Evolutionary conservation across 2,113 vertebrate genomes (phyloP).

Genomic region (Lampris megalopsis): DNA sequence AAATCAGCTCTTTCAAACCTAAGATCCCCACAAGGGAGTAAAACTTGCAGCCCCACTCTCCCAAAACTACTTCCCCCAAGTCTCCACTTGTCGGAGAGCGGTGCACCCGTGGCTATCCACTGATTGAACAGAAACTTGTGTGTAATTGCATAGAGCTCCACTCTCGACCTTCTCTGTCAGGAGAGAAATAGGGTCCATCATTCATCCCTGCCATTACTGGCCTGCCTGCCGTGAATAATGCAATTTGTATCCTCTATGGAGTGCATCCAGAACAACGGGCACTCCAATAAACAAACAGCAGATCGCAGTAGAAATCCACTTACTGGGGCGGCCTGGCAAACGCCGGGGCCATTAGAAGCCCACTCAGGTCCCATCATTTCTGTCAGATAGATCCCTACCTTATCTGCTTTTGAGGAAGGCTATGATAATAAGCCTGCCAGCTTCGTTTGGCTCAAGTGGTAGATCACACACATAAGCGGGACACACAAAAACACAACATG

Average conservation of each 20-base stretch:
- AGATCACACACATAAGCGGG: slow-evolving; percentile 44
- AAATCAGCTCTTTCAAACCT: slow-evolving; percentile 44
- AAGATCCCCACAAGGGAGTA: slow-evolving; percentile 11
- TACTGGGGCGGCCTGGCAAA: slow-evolving; percentile 70
- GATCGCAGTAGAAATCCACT: slow-evolving; percentile 80
- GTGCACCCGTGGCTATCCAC: slow-evolving; percentile 57
- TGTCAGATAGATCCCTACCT: slow-evolving; percentile 64
- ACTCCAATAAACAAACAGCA: slow-evolving; percentile 82
- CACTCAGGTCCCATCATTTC: slow-evolving; percentile 69
- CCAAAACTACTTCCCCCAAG: slow-evolving; percentile 22
- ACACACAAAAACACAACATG: not conserved
- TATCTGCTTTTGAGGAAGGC: slow-evolving; percentile 55
- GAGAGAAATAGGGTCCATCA: slow-evolving; percentile 80
- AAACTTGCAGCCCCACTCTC: slow-evolving; percentile 2
- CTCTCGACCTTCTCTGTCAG: slow-evolving; percentile 83
- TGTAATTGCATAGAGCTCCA: slow-evolving; percentile 78
- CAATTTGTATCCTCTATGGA: slow-evolving; percentile 86
- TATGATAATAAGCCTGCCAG: slow-evolving; percentile 73
- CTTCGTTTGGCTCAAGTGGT: slow-evolving; percentile 45
- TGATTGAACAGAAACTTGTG: slow-evolving; percentile 77
- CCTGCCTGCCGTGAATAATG: slow-evolving; percentile 84
- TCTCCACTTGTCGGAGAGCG: slow-evolving; percentile 34
- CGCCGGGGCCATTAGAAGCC: slow-evolving; percentile 68
- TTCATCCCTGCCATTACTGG: slow-evolving; percentile 83
- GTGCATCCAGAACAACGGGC: slow-evolving; percentile 83